These are phyloP conservation scores for Dolichopus griseipennis DNA, from an alignment of 2,888 invertebrate genomes.

Conservation along the genomic window DNA sequence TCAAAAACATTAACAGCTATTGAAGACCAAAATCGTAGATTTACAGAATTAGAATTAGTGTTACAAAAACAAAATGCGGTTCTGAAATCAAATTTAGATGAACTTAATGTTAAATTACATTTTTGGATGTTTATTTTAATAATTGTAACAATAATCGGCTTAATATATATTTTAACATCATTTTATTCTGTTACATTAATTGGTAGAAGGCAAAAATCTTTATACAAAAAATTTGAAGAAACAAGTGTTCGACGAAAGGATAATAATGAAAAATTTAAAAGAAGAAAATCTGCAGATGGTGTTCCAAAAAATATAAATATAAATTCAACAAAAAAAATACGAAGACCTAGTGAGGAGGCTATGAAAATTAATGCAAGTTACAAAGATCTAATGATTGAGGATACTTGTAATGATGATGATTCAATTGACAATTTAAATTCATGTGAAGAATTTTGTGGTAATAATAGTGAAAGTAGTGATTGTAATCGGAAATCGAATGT, in stretches of 20 bases:
- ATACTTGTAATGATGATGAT: conserved; percentile 41
- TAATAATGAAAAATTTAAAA: conserved; percentile 28
- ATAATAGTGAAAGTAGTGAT: neutral
- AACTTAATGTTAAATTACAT: conserved; percentile 52
- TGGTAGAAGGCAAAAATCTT: neutral
- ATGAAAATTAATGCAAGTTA: conserved; percentile 53
- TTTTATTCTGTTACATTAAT: conserved; percentile 19
- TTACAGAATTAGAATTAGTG: conserved; percentile 65
- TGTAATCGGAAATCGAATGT: conserved; percentile 5
- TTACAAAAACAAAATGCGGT: conserved; percentile 68
- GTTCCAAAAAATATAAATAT: conserved; percentile 42
- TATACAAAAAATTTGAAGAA: conserved; percentile 9
- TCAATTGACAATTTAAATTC: neutral
- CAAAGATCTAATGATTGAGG: conserved; percentile 50
- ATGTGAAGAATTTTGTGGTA: neutral
- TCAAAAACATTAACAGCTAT: conserved; percentile 67
- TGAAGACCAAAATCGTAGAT: conserved; percentile 60
- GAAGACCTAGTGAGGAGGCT: conserved; percentile 68
- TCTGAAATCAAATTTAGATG: conserved; percentile 56
- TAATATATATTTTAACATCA: conserved; percentile 8
- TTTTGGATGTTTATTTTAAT: conserved; percentile 39
- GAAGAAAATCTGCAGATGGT: conserved; percentile 59
- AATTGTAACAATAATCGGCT: conserved; percentile 27
- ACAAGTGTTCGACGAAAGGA: conserved; percentile 17
- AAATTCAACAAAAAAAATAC: conserved; percentile 49